Evolutionary conservation across 2,888 invertebrate species (phyloP).

Genomic region (Eucera pruinosa): DNA sequence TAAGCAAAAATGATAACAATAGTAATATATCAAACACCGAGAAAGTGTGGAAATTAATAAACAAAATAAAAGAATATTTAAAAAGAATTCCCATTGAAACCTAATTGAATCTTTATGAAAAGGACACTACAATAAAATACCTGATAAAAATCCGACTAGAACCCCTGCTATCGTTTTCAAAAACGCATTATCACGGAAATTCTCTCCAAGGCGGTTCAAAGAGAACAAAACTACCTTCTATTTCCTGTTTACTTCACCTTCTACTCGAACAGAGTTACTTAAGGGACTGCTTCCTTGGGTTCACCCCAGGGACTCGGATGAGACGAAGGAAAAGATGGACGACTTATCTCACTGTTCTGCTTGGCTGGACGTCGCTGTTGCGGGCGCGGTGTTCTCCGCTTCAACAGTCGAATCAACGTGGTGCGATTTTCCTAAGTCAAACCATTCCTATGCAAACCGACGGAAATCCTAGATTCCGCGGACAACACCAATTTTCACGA

Average conservation of each 20-base stretch:
- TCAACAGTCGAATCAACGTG: constrained; percentile 23
- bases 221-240: constrained; percentile 4
- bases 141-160: no score
- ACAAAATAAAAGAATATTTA: no score
- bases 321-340: constrained; percentile 52
- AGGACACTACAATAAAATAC: no score
- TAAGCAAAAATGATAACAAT: no score
- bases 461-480: constrained; percentile 17
- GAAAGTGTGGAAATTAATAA: no score
- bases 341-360: constrained; percentile 59
- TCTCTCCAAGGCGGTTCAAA: background rate
- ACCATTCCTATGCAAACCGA: background rate
- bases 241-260: constrained; percentile 36
- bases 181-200: background rate
- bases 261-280: constrained; percentile 39
- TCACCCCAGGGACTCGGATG: constrained; percentile 37
- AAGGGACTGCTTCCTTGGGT: constrained; percentile 16
- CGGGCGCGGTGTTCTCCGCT: constrained; percentile 20
- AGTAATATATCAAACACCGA: no score
- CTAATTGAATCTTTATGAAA: no score
- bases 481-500: background rate
- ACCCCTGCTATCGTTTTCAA: no score
- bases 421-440: constrained; percentile 31
- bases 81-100: no score
- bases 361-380: constrained; percentile 23